Base-by-base conservation (phyloP, 2,113 vertebrate genomes). In the Romanogobio albipinnatus region DNA sequence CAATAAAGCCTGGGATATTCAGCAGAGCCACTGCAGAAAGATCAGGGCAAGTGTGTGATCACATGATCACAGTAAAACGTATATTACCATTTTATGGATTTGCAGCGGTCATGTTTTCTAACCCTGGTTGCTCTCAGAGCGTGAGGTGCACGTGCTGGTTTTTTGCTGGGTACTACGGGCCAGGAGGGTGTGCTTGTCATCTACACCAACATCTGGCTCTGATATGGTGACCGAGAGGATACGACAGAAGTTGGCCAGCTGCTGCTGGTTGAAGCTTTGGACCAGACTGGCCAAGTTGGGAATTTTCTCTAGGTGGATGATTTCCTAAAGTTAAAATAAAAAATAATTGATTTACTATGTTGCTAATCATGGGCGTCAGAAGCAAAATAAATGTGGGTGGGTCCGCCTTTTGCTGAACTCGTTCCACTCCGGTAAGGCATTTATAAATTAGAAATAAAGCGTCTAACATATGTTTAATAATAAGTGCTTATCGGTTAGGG, bases 161-260 rank as follows among this genome's bases (percentile, higher is more conserved):
- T 97, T 99, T 93, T 98, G 98, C 84, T 98, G 97, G 49, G 97
- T 97, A 15, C 99, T 99, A 93, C 98, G 98, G 88, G 98, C 98
- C 85, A 99, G 93, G 68, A 99, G 95, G 0, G 98, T 99, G 92
- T 99, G 97, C 89, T 99, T 99, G 93, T 99, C 98, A 73, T 99
- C 98, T 3, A 96, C 98, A n/a, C 97, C 97, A 0, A 97, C 95
- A 77, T 99, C 98, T 0, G 97, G 97, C 86, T 99, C 98, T 0
- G 98, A 99, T 92, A 99, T 99, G 29, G 97, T 98, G 91, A 99
- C 97, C 1, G 98, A 98, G 15, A 99, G 94, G 91, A 99, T 99
- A 89, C 98, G 95, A 91, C 98, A 99, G 94, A 99, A 99, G 94
- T 98, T 99, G 39, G 98, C 98, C 83, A 99, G 95, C 90, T 99